A percentile compares a stretch with the other conserved stretches of the same genome.
phyloP scores from a whole-genome alignment of 2,797 vertebrate genomes.

The Pseudochirops cupreus region DNA sequence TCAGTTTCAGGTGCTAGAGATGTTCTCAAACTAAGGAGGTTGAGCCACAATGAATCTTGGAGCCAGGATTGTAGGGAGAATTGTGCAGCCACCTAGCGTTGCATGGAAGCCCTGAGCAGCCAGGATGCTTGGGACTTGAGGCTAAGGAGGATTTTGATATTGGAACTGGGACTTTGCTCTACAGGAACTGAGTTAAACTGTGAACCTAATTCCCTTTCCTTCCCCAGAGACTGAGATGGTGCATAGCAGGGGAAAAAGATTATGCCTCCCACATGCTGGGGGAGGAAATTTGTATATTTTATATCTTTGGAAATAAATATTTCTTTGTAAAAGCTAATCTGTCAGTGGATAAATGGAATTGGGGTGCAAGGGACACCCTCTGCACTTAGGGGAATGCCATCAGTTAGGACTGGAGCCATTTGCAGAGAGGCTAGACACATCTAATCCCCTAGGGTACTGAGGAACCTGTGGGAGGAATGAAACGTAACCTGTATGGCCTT shows the following conservation, averaged over 20 bases:
- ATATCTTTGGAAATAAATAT: neutral
- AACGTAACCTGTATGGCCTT: neutral
- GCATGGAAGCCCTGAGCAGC: neutral
- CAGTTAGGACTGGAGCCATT: neutral
- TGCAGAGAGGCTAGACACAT: neutral
- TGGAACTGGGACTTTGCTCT: neutral
- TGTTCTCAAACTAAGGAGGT: neutral
- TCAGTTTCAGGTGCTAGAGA: neutral
- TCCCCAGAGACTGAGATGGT: neutral
- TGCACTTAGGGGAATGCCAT: neutral
- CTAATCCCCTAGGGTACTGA: neutral
- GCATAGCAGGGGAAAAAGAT: neutral
- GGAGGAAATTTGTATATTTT: neutral
- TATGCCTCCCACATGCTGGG: neutral
- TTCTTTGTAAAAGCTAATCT: neutral
- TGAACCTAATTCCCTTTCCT: neutral
- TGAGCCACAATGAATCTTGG: neutral
- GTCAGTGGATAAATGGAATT: neutral
- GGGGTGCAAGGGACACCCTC: neutral
- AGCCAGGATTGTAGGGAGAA: neutral
- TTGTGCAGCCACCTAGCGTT: neutral
- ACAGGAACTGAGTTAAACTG: neutral
- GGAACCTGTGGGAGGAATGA: neutral
- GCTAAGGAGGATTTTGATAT: neutral
- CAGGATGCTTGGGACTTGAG: neutral